Conservation (phyloP, 2,888 invertebrate genomes). For the Andricus curvator region DNA sequence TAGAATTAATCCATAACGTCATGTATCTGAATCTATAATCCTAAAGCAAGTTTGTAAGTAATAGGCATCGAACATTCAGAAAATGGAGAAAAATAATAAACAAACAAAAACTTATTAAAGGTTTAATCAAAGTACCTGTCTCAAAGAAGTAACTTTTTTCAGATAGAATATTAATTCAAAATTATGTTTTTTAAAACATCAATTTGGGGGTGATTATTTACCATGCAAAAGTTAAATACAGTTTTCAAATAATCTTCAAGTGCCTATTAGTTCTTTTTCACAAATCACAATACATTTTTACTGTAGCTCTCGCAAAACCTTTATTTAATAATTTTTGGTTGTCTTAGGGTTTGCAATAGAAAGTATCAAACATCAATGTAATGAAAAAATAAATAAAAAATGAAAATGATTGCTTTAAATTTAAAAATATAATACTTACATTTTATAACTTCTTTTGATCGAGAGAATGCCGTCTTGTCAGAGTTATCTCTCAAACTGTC, state of each 20-base stretch:
- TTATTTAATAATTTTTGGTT: not conserved
- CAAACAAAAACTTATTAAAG: not conserved
- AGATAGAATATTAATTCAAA: not conserved
- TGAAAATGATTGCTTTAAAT: no score
- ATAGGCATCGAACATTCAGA: not conserved
- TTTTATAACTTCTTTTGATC: no score
- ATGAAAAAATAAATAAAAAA: no score
- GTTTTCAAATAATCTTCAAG: not conserved
- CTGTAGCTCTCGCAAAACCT: not conserved
- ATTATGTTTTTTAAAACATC: not conserved
- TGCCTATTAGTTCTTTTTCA: not conserved
- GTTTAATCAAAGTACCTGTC: not conserved
- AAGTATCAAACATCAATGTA: not conserved
- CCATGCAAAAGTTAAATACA: not conserved
- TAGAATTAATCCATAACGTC: conserved; percentile 14
- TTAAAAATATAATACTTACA: no score
- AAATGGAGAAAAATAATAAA: not conserved
- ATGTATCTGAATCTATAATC: conserved; percentile 13
- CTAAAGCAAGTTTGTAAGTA: not conserved
- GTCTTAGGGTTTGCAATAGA: not conserved
- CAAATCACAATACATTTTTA: not conserved
- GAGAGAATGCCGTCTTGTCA: no score
- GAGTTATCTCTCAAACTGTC: no score
- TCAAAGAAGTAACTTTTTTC: not conserved
- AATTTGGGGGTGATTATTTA: no score